phyloP scores from a whole-genome alignment of 2,797 vertebrate genomes.

The Ataeniobius toweri region DNA sequence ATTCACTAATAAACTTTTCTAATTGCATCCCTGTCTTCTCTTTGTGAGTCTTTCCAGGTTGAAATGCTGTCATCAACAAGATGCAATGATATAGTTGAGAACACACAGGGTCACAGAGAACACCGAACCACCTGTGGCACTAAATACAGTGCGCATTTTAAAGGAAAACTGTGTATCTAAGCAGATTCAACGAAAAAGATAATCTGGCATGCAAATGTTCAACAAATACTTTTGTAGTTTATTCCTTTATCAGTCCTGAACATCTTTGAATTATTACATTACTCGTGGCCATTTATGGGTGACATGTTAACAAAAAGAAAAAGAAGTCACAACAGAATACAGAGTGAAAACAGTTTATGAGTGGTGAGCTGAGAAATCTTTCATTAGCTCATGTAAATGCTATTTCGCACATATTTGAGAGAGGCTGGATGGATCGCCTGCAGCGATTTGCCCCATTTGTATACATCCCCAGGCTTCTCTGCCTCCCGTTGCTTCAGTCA shows the following conservation, averaged over 20 bases:
- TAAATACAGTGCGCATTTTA: slow-evolving; percentile 21
- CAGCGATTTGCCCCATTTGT: slow-evolving; percentile 57
- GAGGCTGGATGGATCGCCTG: slow-evolving; percentile 50
- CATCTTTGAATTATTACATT: slow-evolving; percentile 22
- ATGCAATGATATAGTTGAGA: background rate
- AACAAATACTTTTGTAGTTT: slow-evolving; percentile 6
- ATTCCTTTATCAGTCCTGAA: slow-evolving; percentile 38
- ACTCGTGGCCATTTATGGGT: background rate
- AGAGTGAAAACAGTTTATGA: slow-evolving; percentile 17
- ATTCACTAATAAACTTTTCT: no score
- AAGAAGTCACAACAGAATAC: slow-evolving; percentile 13
- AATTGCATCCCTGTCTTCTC: no score
- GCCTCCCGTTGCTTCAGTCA: slow-evolving; percentile 44
- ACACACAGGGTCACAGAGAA: slow-evolving; percentile 8
- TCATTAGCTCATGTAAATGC: slow-evolving; percentile 66
- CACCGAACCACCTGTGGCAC: slow-evolving; percentile 1
- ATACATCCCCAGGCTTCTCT: slow-evolving; percentile 39
- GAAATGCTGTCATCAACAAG: background rate
- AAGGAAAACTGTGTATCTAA: slow-evolving; percentile 1
- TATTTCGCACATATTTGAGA: slow-evolving; percentile 63
- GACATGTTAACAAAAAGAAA: slow-evolving; percentile 14
- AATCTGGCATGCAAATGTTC: slow-evolving; percentile 30
- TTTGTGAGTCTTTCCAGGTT: no score
- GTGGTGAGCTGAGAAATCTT: slow-evolving; percentile 41
- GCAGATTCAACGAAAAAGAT: slow-evolving; percentile 14